These are phyloP conservation scores for Rostratula benghalensis DNA, from an alignment of 2,113 vertebrate species.

Conservation along the genomic window DNA sequence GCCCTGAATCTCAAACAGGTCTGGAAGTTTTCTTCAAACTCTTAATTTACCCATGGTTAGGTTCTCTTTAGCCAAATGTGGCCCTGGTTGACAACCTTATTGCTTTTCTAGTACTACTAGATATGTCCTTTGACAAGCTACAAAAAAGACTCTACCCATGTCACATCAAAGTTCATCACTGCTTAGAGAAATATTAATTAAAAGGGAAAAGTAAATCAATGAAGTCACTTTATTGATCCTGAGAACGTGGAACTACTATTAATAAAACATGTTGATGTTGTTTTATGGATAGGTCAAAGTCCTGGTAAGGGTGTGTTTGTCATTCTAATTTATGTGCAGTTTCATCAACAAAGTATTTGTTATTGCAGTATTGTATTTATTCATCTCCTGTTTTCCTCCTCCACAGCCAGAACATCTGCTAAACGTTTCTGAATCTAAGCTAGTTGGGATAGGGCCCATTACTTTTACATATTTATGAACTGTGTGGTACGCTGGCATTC, in stretches of 20 bases:
- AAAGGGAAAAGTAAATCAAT: conserved; percentile 28
- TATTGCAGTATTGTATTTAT: conserved; percentile 52
- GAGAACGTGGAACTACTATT: conserved; percentile 40
- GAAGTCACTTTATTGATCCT: conserved; percentile 34
- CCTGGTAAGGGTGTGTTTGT: conserved; percentile 31
- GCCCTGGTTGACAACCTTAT: background rate
- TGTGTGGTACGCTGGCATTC: conserved; percentile 62
- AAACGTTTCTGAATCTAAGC: conserved; percentile 52
- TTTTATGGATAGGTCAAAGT: conserved; percentile 38
- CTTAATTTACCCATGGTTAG: background rate
- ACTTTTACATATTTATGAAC: conserved; percentile 60
- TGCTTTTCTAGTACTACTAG: background rate
- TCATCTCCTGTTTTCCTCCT: conserved; percentile 53
- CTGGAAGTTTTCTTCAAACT: background rate
- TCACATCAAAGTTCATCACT: background rate
- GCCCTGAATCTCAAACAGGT: background rate
- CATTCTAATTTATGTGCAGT: conserved; percentile 29
- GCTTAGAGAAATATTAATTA: conserved; percentile 18
- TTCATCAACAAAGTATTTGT: conserved; percentile 64
- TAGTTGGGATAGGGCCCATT: conserved; percentile 51
- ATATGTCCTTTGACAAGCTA: background rate
- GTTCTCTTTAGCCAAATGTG: background rate
- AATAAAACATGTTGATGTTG: conserved; percentile 39
- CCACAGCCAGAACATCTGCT: conserved; percentile 64
- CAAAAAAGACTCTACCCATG: background rate